phyloP scores from a whole-genome alignment of 2,113 vertebrate species.

The Pyxicephalus adspersus region DNA sequence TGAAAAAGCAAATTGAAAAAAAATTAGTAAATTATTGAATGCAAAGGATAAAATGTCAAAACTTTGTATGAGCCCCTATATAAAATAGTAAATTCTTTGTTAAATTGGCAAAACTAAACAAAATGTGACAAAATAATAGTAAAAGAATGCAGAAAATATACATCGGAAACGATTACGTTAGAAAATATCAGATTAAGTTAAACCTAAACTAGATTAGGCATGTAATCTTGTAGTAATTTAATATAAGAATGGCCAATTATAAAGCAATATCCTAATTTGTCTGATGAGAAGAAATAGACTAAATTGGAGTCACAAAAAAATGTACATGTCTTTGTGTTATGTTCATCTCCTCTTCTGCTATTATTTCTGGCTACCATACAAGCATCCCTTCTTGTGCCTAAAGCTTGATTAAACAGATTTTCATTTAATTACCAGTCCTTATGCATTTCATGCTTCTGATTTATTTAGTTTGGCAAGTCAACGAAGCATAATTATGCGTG shows the following conservation, averaged over 20 bases:
- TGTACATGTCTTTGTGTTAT: slow-evolving; percentile 12
- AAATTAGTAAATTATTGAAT: no score
- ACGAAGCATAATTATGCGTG: slow-evolving; percentile 21
- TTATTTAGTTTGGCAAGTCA: slow-evolving; percentile 45
- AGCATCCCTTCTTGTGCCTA: slow-evolving; percentile 13
- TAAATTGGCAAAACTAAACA: no score
- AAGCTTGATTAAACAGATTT: slow-evolving; percentile 50
- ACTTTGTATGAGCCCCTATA: no score
- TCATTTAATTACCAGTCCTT: slow-evolving; percentile 23
- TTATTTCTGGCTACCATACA: slow-evolving; percentile 33
- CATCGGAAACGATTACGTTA: not conserved
- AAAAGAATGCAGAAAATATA: not conserved
- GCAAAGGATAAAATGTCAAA: no score
- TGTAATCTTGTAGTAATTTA: slow-evolving; percentile 17
- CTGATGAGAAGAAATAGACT: not conserved
- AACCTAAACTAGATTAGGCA: not conserved
- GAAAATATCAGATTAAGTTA: slow-evolving; percentile 4
- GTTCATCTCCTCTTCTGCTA: not conserved
- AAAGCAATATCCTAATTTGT: slow-evolving; percentile 6
- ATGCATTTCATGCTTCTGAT: slow-evolving; percentile 34
- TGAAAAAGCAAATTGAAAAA: no score
- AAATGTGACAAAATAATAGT: not conserved
- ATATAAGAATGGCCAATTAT: not conserved
- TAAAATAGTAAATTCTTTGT: no score
- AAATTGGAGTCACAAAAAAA: not conserved